A percentile compares a stretch with the other conserved stretches of the same genome.
Conservation (phyloP, 2,113 vertebrate genomes). For the Hypomesus transpacificus region DNA sequence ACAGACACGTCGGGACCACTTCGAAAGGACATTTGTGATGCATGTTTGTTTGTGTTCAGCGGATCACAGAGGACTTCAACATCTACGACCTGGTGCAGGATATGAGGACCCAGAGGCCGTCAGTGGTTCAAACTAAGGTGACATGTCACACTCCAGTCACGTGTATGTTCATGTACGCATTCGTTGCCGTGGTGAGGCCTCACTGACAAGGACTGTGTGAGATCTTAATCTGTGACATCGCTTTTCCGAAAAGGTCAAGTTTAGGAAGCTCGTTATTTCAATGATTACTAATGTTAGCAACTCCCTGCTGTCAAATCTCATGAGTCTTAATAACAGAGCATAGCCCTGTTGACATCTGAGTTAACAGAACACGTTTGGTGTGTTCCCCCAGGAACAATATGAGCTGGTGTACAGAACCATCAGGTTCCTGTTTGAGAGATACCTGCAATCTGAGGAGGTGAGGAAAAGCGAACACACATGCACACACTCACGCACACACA, state of each 20-base stretch:
- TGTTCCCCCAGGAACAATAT: constrained; percentile 84
- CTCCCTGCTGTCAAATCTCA: neutral
- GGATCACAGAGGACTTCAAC: constrained; percentile 83
- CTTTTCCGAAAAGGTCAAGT: neutral
- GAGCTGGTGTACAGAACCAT: constrained; percentile 85
- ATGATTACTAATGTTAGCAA: neutral
- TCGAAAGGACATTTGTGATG: neutral
- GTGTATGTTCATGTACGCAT: no score
- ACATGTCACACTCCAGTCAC: neutral
- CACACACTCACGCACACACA: neutral
- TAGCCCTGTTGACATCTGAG: neutral
- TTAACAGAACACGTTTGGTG: constrained; percentile 34
- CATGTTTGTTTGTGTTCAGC: constrained; percentile 64
- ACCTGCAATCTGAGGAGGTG: constrained; percentile 67
- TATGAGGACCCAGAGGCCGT: constrained; percentile 92
- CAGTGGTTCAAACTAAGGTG: constrained; percentile 95
- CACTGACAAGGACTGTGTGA: no score
- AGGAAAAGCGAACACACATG: constrained; percentile 17
- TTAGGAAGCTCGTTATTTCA: constrained; percentile 22
- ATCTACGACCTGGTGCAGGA: constrained; percentile 83
- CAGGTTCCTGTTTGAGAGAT: constrained; percentile 80
- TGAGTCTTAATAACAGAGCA: neutral
- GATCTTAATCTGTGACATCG: no score
- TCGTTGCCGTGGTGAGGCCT: no score
- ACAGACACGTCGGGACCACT: no score